Evolutionary conservation across 2,113 vertebrate species (phyloP).

Genomic region (Cebidichthys violaceus): DNA sequence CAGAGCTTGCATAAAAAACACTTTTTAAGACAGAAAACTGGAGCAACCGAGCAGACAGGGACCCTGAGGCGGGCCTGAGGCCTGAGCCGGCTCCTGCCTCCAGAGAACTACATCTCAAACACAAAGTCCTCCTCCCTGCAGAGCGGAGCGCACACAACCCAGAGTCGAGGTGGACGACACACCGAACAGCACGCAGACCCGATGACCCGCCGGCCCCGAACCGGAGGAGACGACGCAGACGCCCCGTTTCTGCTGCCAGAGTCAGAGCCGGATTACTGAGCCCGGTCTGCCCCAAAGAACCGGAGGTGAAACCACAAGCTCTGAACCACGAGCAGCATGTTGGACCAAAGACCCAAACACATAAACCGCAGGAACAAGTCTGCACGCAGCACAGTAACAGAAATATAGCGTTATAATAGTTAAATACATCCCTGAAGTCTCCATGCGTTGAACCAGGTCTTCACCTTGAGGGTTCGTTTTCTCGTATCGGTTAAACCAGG

Average conservation of each 20-base stretch:
- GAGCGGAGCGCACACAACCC: background rate
- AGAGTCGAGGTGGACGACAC: slow-evolving; percentile 14
- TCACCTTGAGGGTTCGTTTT: background rate
- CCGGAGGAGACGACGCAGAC: slow-evolving; percentile 37
- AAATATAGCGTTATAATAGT: background rate
- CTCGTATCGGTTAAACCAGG: background rate
- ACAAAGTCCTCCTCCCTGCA: slow-evolving; percentile 14
- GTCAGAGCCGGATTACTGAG: slow-evolving; percentile 49
- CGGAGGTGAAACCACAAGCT: slow-evolving; percentile 45
- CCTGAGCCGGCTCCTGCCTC: slow-evolving; percentile 9
- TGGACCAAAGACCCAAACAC: background rate
- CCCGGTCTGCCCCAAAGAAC: slow-evolving; percentile 8
- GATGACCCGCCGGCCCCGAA: background rate
- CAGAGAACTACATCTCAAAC: slow-evolving; percentile 18
- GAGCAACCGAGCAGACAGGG: background rate
- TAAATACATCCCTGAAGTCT: background rate
- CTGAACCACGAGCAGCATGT: slow-evolving; percentile 42
- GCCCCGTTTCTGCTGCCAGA: slow-evolving; percentile 36
- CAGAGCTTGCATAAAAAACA: slow-evolving; percentile 1
- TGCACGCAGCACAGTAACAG: background rate
- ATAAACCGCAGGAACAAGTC: background rate
- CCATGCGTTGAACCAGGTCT: no score
- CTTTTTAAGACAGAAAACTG: slow-evolving; percentile 4
- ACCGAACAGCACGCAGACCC: background rate
- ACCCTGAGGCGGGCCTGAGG: slow-evolving; percentile 5